A percentile compares a stretch with the other conserved stretches of the same genome.
Evolutionary conservation across 1,140 invertebrate species (phyloP).

Genomic region (Zaprionus nigranus): DNA sequence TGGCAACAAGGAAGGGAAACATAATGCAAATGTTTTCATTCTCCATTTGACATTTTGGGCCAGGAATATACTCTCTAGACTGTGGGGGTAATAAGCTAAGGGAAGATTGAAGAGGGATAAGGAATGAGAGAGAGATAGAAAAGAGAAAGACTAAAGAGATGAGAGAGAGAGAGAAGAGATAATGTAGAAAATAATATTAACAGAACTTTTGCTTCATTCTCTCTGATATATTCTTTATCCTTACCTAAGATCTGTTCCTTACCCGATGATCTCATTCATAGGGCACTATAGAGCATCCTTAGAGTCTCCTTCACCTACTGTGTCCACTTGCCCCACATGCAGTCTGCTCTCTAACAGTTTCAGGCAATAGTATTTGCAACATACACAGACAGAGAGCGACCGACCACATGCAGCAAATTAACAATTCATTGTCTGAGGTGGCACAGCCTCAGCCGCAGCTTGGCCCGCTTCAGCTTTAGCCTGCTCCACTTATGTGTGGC

Average conservation of each 20-base stretch:
- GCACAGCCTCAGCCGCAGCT: not conserved
- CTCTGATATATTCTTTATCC: too few species aligned
- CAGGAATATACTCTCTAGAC: conserved; percentile 9
- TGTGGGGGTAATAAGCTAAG: not conserved
- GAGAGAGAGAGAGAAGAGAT: not conserved
- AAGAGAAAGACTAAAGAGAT: too few species aligned
- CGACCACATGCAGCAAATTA: conserved; percentile 57
- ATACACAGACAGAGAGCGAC: not conserved
- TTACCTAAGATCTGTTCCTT: too few species aligned
- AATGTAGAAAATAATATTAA: not conserved
- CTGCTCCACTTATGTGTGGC: conserved; percentile 59
- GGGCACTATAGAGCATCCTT: not conserved
- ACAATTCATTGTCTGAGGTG: conserved; percentile 68
- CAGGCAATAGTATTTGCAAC: conserved; percentile 47
- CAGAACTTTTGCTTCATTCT: too few species aligned
- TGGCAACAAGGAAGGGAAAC: conserved; percentile 36
- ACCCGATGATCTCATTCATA: not conserved
- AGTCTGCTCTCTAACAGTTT: conserved; percentile 1
- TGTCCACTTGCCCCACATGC: not conserved
- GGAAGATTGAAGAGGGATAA: not conserved
- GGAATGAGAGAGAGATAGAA: not conserved
- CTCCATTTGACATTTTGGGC: conserved; percentile 53
- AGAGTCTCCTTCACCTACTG: not conserved
- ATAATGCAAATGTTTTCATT: conserved; percentile 61
- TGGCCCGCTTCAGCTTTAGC: not conserved